Base-by-base conservation (phyloP, 2,888 invertebrate genomes). In the Callimorpha dominula region DNA sequence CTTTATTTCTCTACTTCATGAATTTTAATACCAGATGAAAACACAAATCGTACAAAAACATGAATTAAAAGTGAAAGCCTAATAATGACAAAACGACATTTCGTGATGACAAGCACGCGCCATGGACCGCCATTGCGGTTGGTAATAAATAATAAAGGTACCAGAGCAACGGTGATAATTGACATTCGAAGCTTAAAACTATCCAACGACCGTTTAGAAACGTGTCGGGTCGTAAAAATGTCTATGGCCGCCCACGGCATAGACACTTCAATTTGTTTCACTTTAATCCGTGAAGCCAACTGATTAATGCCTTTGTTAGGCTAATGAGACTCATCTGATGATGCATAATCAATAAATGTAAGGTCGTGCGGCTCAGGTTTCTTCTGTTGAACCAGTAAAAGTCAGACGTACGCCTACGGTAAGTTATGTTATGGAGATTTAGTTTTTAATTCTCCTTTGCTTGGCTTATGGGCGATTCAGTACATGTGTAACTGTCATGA, bases 231-330 rank as follows among this genome's bases (percentile, higher is more conserved):
- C 90, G 88, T 93, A 93, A 93, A 93, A 88, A 89, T 88, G 89
- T 86, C 90, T 82, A 78, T 78, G 62, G 72, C 88, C 92, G 90
- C 92, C 92, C 88, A 90, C 94, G 87, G 87, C 85, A 78, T 78
- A 82, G 82, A 80, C 85, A 81, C 90, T 85, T 88, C 93, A 93
- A 94, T 94, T 94, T 94, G 93, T 94, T 94, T 91, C 86, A 89
- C 90, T 88, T 91, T 93, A 93, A 93, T 93, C 85, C 87, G 86
- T 89, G 91, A 92, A 91, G 90, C 89, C 87, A 87, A 73, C 90
- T 92, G 93, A 94, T 92, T 91, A 93, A 94, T 94, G 92, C 88
- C 86, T 90, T 90, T 89, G 89, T 90, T 88, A 90, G 85, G 85
- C 89, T 93, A 94, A 94, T 94, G 93, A 93, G 93, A 87, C 91